These are phyloP conservation scores for Manis pentadactyla DNA, from an alignment of 2,797 vertebrate species.

Conservation along the genomic window DNA sequence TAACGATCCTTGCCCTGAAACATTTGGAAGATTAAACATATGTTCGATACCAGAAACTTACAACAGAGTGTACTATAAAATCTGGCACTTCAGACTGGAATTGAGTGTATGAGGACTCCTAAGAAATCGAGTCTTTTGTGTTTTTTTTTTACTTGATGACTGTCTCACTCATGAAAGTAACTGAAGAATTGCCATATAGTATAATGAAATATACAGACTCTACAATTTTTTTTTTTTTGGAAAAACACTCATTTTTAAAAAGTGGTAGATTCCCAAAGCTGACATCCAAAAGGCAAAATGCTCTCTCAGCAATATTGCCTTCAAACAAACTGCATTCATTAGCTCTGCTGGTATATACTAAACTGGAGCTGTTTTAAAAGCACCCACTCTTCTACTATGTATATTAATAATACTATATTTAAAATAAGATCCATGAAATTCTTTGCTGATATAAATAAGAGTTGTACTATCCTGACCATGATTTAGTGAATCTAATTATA, in stretches of 20 bases:
- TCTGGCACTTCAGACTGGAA: conserved; percentile 7
- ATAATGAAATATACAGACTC: conserved; percentile 33
- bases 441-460: conserved; percentile 1
- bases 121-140: background rate
- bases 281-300: background rate
- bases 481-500: conserved; percentile 36
- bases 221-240: background rate
- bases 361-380: background rate
- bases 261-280: conserved; percentile 25
- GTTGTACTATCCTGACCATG: background rate
- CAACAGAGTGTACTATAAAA: conserved; percentile 2
- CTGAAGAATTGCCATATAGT: conserved; percentile 16
- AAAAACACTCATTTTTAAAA: conserved; percentile 51
- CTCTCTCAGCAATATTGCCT: background rate
- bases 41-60: conserved; percentile 32
- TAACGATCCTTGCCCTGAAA: background rate
- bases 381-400: background rate
- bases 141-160: too few species aligned
- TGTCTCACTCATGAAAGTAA: conserved; percentile 25
- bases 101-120: background rate
- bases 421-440: background rate
- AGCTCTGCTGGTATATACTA: background rate
- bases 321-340: background rate
- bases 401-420: conserved; percentile 24
- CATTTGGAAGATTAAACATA: background rate